Evolutionary conservation across 2,113 vertebrate genomes (phyloP), one percentile per base, ranked within the genome.

Genomic region (Anhinga anhinga): DNA sequence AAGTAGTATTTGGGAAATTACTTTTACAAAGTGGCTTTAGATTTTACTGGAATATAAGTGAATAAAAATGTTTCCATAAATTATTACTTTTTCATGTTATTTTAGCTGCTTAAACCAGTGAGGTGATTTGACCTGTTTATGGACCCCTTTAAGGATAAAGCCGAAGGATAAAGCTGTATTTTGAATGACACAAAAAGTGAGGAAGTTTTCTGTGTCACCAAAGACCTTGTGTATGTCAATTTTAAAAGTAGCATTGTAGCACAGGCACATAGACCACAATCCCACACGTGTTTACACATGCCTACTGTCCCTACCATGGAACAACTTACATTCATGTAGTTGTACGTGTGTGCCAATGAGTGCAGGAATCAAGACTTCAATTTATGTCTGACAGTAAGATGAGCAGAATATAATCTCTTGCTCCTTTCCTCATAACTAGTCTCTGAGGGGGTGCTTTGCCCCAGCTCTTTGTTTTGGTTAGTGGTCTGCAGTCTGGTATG

Each of bases 1-100:
- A 50, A 94, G 79, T 32, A 58, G 72, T 85, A 85, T 90, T 96
- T 80, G 66, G 45, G 78, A 61, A 80, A 56, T 61, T 74, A 44
- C 23, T 81, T 91, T 82, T 49, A 13, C 58, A 13, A 42, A 81
- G 50, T 44, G 23, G 53, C 27, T 84, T 70, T 67, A 47, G 45
- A 62, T 84, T 34, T 58, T 70, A n/a, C 15, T 95, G 88, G 36
- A 49, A 53, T 32, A 83, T 25, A 27, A 84, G 20, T 25, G n/a
- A 87, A 63, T 47, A 56, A 65, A 86, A 82, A n/a, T 3, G 13
- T 79, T 79, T 47, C 44, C 56, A 21, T 38, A 47, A 59, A 34
- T 63, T 14, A 29, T 65, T 77, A 32, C 5, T 7, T 61, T 58
- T 63, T 9, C 13, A n/a, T n/a, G 6, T 32, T 67, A 50, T 71